phyloP scores from a whole-genome alignment of 1,140 invertebrate genomes.

The Spodoptera litura region DNA sequence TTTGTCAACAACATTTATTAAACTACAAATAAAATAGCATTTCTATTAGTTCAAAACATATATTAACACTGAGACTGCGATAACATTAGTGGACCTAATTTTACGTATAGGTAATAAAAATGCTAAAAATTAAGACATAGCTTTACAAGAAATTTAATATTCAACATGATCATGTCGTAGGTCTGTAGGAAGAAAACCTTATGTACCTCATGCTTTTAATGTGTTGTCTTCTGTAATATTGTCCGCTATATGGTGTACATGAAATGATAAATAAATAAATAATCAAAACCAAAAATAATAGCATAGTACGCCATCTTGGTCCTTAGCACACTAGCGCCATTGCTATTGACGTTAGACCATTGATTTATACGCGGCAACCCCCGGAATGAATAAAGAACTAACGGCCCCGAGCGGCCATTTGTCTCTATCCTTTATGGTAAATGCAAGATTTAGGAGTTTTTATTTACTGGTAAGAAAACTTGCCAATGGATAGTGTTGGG shows the following conservation, averaged over 20 bases:
- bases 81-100: too few relatives aligned
- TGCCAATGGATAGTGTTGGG: background rate
- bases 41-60: too few relatives aligned
- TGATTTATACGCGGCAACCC: conserved; percentile 73
- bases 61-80: too few relatives aligned
- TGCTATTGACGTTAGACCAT: conserved; percentile 61
- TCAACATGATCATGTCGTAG: too few relatives aligned
- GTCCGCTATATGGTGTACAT: background rate
- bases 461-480: conserved; percentile 50
- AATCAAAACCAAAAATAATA: background rate
- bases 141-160: too few relatives aligned
- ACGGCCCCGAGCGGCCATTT: conserved; percentile 66
- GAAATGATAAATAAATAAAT: background rate
- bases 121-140: too few relatives aligned
- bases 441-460: conserved; percentile 73
- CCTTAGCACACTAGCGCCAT: conserved; percentile 48
- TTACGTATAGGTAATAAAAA: too few relatives aligned
- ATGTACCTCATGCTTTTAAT: too few relatives aligned
- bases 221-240: too few relatives aligned
- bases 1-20: background rate
- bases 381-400: conserved; percentile 72
- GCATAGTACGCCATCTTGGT: background rate
- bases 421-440: conserved; percentile 77
- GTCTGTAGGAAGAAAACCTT: too few relatives aligned
- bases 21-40: too few relatives aligned